Percentiles rank a stretch among this genome's conserved stretches.
These are phyloP conservation scores for Lymantria dispar DNA, from an alignment of 2,888 invertebrate genomes.

Conservation along the genomic window DNA sequence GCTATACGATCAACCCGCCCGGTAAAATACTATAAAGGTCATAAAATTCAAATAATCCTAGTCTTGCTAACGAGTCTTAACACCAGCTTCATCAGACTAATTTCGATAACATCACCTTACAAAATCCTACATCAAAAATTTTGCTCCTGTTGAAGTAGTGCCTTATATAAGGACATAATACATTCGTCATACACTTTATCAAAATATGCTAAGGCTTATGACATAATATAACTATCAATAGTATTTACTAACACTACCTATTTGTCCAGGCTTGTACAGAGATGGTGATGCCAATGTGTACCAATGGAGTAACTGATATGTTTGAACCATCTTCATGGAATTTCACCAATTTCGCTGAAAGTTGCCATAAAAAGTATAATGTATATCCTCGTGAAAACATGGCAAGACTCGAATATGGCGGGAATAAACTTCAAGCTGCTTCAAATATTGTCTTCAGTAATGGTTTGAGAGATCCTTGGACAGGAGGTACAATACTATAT, in stretches of 20 bases:
- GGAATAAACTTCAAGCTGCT: slow-evolving; percentile 85
- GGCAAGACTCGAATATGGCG: slow-evolving; percentile 91
- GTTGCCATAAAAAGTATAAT: slow-evolving; percentile 87
- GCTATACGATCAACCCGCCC: too few relatives aligned
- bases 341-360: slow-evolving; percentile 83
- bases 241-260: not conserved
- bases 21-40: too few relatives aligned
- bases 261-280: slow-evolving; percentile 93
- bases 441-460: slow-evolving; percentile 92
- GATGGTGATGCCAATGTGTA: slow-evolving; percentile 98
- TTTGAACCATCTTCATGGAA: slow-evolving; percentile 91
- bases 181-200: too few relatives aligned
- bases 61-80: too few relatives aligned
- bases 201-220: too few relatives aligned
- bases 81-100: too few relatives aligned
- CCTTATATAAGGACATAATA: too few relatives aligned
- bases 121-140: too few relatives aligned
- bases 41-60: too few relatives aligned
- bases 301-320: slow-evolving; percentile 90
- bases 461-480: slow-evolving; percentile 94
- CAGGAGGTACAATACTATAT: slow-evolving; percentile 79
- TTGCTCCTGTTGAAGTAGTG: too few relatives aligned
- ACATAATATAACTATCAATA: too few relatives aligned
- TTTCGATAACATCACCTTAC: too few relatives aligned
- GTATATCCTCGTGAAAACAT: slow-evolving; percentile 86